Conservation (phyloP, 2,888 invertebrate species). For the Agonopterix heracliana region DNA sequence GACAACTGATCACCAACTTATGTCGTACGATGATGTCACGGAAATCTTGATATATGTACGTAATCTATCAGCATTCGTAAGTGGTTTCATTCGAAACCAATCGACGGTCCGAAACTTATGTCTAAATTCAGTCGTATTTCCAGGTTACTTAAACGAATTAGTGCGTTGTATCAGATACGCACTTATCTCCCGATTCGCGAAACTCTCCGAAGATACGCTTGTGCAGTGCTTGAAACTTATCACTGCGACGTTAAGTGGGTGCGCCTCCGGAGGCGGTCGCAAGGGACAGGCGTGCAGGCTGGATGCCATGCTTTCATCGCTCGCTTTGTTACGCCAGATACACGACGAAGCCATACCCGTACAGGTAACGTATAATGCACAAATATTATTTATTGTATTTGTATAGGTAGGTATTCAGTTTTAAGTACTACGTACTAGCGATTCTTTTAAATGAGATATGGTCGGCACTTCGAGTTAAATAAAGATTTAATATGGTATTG, state of each 20-base stretch:
- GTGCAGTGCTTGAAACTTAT: slow-evolving; percentile 35
- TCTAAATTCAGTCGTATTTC: slow-evolving; percentile 8
- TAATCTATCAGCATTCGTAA: too few species aligned
- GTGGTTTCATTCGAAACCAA: too few species aligned
- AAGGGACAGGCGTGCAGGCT: slow-evolving; percentile 59
- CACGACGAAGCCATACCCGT: slow-evolving; percentile 44
- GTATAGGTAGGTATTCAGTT: too few species aligned
- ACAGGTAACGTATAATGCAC: slow-evolving; percentile 34
- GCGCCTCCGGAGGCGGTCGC: slow-evolving; percentile 48
- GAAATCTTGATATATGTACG: too few species aligned
- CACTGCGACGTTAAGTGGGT: slow-evolving; percentile 36
- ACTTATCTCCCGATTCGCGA: slow-evolving; percentile 45
- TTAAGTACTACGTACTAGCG: too few species aligned
- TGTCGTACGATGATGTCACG: too few species aligned
- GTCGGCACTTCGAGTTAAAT: too few species aligned
- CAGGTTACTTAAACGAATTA: slow-evolving; percentile 63
- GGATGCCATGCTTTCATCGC: slow-evolving; percentile 45
- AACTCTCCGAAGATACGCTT: slow-evolving; percentile 49
- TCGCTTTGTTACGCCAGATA: slow-evolving; percentile 43
- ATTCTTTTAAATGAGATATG: too few species aligned
- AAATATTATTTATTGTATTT: neutral
- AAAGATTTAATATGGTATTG: too few species aligned
- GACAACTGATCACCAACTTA: too few species aligned
- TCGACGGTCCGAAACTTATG: too few species aligned
- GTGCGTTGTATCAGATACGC: slow-evolving; percentile 55